Percentiles rank a stretch among this genome's conserved stretches.
Conservation (phyloP, 1,140 invertebrate genomes). For the Goniozus legneri region DNA sequence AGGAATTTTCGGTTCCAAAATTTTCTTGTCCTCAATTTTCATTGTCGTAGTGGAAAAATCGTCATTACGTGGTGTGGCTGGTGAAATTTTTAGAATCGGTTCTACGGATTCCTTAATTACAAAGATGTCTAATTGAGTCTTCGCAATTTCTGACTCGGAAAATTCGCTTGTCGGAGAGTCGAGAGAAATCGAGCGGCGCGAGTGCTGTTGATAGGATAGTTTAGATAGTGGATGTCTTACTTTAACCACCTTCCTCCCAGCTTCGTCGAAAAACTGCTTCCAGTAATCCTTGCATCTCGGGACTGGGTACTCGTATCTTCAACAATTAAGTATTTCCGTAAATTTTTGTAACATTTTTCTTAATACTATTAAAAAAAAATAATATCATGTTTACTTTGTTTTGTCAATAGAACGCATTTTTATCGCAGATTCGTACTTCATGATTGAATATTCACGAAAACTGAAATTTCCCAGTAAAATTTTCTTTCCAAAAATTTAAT, state of each 20-base stretch:
- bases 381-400: neutral
- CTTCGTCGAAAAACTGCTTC: conserved; percentile 23
- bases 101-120: conserved; percentile 1
- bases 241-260: conserved; percentile 20
- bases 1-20: neutral
- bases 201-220: neutral
- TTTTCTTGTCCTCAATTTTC: conserved; percentile 4
- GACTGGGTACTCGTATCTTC: conserved; percentile 32
- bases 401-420: neutral
- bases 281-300: conserved; percentile 24
- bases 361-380: neutral
- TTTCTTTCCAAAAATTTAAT: too few relatives aligned
- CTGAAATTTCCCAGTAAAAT: neutral
- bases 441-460: neutral
- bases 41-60: neutral
- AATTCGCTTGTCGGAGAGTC: neutral
- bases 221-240: conserved; percentile 27
- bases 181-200: neutral
- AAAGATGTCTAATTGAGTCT: conserved; percentile 1
- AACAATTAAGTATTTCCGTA: neutral
- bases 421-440: neutral
- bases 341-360: neutral
- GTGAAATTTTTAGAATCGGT: neutral
- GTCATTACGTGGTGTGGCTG: neutral
- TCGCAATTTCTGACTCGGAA: conserved; percentile 1